phyloP scores from a whole-genome alignment of 1,140 invertebrate genomes.

The Hesperophylax magnus region DNA sequence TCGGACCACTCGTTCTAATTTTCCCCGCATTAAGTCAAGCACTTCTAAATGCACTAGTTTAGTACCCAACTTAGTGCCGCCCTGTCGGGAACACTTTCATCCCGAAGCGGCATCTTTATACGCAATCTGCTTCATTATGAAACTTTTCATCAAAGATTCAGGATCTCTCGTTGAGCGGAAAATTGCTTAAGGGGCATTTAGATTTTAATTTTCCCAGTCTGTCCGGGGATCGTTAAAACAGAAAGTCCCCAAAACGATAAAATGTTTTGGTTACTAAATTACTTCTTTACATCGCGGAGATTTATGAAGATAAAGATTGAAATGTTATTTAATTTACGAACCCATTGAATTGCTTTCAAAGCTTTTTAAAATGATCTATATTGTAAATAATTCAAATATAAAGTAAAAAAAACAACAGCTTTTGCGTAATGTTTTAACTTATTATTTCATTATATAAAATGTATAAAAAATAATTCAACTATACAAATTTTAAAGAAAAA shows the following conservation, averaged over 20 bases:
- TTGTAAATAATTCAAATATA: too few species aligned
- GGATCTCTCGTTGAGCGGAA: slow-evolving; percentile 29
- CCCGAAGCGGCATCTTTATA: slow-evolving; percentile 14
- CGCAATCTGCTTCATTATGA: slow-evolving; percentile 37
- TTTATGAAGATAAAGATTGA: slow-evolving; percentile 5
- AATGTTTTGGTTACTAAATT: slow-evolving; percentile 28
- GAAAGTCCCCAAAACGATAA: slow-evolving; percentile 14
- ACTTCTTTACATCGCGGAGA: slow-evolving; percentile 1
- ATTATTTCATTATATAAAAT: too few species aligned
- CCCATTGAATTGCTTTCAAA: slow-evolving; percentile 8
- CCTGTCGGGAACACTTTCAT: slow-evolving; percentile 2
- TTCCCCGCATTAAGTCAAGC: neutral
- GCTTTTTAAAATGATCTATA: too few species aligned
- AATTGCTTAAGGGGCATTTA: slow-evolving; percentile 33
- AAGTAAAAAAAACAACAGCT: too few species aligned
- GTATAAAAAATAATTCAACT: too few species aligned
- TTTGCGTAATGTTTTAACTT: too few species aligned
- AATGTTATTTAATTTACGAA: neutral
- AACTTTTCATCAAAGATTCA: slow-evolving; percentile 34
- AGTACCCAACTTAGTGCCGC: neutral
- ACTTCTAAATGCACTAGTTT: slow-evolving; percentile 1
- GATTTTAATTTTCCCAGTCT: slow-evolving; percentile 34
- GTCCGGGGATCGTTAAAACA: slow-evolving; percentile 11
- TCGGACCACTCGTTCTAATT: neutral
- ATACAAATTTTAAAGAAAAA: too few species aligned